A percentile compares a stretch with the other conserved stretches of the same genome.
phyloP scores from a whole-genome alignment of 2,888 invertebrate genomes.

The Euclidia mi region DNA sequence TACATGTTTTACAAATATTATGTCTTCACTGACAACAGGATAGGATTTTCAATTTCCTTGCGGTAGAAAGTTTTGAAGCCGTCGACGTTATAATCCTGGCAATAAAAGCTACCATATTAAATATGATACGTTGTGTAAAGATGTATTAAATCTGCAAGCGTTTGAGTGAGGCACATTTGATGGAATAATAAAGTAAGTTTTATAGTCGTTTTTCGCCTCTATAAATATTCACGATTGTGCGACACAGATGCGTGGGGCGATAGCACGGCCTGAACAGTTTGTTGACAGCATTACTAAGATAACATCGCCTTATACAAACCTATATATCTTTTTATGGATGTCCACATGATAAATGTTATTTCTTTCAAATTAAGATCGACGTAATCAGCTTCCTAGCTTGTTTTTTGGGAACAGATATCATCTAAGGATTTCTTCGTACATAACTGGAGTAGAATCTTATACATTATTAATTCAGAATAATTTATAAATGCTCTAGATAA shows the following conservation, averaged over 20 bases:
- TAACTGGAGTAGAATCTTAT: too few relatives aligned
- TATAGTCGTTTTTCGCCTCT: slow-evolving; percentile 73
- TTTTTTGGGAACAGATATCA: neutral
- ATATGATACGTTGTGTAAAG: slow-evolving; percentile 48
- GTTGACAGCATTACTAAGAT: slow-evolving; percentile 64
- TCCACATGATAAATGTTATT: slow-evolving; percentile 39
- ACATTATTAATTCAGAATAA: too few relatives aligned
- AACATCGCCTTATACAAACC: slow-evolving; percentile 46
- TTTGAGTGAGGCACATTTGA: slow-evolving; percentile 69
- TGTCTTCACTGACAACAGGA: too few relatives aligned
- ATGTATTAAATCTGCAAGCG: slow-evolving; percentile 62
- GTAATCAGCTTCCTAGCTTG: slow-evolving; percentile 1
- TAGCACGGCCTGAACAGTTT: slow-evolving; percentile 55
- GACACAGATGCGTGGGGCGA: slow-evolving; percentile 70
- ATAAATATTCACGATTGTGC: slow-evolving; percentile 72
- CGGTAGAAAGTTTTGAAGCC: too few relatives aligned
- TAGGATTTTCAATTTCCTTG: too few relatives aligned
- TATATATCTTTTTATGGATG: slow-evolving; percentile 45
- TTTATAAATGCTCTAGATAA: too few relatives aligned
- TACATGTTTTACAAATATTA: too few relatives aligned
- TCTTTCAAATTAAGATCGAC: slow-evolving; percentile 37
- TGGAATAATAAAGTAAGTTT: slow-evolving; percentile 82
- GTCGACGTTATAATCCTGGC: slow-evolving; percentile 6
- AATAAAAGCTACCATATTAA: slow-evolving; percentile 41
- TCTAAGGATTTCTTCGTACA: too few relatives aligned